Percentiles rank a stretch among this genome's conserved stretches.
Evolutionary conservation across 2,113 vertebrate species (phyloP).

Genomic region (Dromas ardeola): DNA sequence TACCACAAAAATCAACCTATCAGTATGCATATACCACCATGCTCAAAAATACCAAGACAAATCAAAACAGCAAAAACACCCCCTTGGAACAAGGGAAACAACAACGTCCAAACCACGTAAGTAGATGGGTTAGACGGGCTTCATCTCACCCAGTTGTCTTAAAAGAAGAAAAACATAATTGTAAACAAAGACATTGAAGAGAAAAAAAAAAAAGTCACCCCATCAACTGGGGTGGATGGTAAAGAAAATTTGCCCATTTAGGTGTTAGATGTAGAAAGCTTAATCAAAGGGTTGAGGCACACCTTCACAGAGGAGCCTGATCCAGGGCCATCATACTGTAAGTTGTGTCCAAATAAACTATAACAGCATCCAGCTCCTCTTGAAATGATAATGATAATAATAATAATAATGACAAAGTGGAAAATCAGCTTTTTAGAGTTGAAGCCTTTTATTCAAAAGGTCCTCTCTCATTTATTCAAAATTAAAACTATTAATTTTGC

Average conservation of each 20-base stretch:
- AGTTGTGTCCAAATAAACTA: background rate
- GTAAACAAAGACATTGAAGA: background rate
- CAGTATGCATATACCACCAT: background rate
- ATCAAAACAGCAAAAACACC: rapidly evolving
- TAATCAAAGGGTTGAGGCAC: background rate
- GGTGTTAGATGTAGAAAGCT: background rate
- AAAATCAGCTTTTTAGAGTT: background rate
- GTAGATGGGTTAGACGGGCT: background rate
- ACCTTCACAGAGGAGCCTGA: background rate
- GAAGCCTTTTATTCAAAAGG: background rate
- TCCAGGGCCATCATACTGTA: background rate
- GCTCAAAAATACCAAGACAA: background rate
- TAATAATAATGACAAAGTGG: background rate
- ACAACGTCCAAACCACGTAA: background rate
- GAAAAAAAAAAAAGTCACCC: no score
- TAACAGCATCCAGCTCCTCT: background rate
- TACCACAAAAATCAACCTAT: background rate
- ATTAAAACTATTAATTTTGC: background rate
- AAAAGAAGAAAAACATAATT: background rate
- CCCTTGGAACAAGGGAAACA: background rate
- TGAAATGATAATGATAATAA: background rate
- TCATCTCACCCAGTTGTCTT: background rate
- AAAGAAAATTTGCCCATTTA: background rate
- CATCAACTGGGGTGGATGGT: background rate
- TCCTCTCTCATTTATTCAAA: background rate